Percentiles rank a stretch among this genome's conserved stretches.
These are phyloP conservation scores for Hyposmocoma kahamanoa DNA, from an alignment of 1,140 invertebrate genomes.

Conservation along the genomic window DNA sequence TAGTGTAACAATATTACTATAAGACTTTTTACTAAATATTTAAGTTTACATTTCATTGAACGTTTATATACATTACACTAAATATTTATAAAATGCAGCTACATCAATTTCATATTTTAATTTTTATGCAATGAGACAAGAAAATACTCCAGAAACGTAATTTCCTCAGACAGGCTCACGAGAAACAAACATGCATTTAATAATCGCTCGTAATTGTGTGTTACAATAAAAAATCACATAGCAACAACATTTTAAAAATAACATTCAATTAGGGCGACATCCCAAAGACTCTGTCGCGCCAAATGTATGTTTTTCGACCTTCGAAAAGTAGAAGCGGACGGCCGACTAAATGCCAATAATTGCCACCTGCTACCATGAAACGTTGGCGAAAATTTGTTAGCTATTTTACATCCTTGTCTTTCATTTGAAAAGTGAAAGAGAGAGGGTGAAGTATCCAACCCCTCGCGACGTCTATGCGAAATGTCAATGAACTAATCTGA, in stretches of 20 bases:
- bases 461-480: conserved; percentile 40
- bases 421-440: conserved; percentile 16
- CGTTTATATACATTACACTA: too few species aligned
- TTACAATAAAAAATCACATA: background rate
- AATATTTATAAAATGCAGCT: too few species aligned
- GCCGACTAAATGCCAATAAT: conserved; percentile 52
- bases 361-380: conserved; percentile 57
- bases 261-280: background rate
- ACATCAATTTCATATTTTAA: too few species aligned
- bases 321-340: conserved; percentile 58
- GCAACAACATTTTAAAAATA: background rate
- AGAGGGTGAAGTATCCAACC: conserved; percentile 31
- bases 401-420: conserved; percentile 33
- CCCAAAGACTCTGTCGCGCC: conserved; percentile 4
- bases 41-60: too few species aligned
- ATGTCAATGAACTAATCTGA: conserved; percentile 68
- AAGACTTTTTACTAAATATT: too few species aligned
- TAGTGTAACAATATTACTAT: too few species aligned
- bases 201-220: too few species aligned
- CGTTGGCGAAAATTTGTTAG: conserved; percentile 52
- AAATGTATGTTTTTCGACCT: conserved; percentile 61
- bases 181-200: too few species aligned
- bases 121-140: too few species aligned
- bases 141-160: too few species aligned
- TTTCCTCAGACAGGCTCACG: too few species aligned